These are phyloP conservation scores for Polietes domitor DNA, from an alignment of 2,888 invertebrate species.

Conservation along the genomic window DNA sequence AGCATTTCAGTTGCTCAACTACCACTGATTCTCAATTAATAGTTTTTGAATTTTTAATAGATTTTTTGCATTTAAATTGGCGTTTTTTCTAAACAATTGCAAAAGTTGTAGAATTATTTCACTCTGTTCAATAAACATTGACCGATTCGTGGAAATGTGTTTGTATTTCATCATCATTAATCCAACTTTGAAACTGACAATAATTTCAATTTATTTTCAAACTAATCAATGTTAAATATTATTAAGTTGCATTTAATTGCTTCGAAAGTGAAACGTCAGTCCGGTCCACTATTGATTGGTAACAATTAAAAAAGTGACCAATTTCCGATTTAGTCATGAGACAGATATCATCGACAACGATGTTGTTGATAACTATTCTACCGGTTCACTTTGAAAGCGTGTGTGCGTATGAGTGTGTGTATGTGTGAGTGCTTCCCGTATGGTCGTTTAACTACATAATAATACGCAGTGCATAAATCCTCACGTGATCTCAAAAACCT, in stretches of 20 bases:
- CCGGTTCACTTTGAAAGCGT: slow-evolving; percentile 17
- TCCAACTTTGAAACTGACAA: not conserved
- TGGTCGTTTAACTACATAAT: not conserved
- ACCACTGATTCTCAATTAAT: too few species aligned
- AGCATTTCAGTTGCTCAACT: too few species aligned
- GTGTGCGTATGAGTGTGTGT: too few species aligned
- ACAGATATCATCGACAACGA: not conserved
- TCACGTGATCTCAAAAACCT: slow-evolving; percentile 3
- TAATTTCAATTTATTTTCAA: not conserved
- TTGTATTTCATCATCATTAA: too few species aligned
- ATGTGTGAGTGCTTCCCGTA: too few species aligned
- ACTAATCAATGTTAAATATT: not conserved
- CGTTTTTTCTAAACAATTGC: too few species aligned
- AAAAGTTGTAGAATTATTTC: too few species aligned
- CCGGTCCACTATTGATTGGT: slow-evolving; percentile 4
- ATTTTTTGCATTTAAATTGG: too few species aligned
- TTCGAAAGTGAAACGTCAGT: too few species aligned
- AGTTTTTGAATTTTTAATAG: too few species aligned
- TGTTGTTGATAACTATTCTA: not conserved
- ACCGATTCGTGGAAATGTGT: too few species aligned
- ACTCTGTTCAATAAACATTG: too few species aligned
- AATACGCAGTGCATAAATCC: not conserved
- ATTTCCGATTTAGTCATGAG: slow-evolving; percentile 23
- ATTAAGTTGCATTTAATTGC: not conserved
- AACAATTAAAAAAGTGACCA: not conserved